Percentiles rank a stretch among this genome's conserved stretches.
phyloP scores from a whole-genome alignment of 2,113 vertebrate species.

The Seriola rivoliana region DNA sequence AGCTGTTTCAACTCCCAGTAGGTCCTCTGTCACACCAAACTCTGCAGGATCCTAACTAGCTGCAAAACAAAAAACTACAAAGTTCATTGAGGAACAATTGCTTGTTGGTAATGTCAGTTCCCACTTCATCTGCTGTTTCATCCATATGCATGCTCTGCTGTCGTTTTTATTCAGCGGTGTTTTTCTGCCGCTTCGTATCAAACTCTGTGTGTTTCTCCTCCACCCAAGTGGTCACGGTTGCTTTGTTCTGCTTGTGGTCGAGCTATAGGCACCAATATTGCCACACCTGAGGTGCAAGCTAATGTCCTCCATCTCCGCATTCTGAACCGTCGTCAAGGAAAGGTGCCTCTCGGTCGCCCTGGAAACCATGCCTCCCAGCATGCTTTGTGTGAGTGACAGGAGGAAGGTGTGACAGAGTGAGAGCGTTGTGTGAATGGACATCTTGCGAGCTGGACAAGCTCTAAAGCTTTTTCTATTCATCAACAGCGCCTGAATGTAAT shows the following conservation, averaged over 20 bases:
- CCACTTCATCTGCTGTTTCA: conserved; percentile 2
- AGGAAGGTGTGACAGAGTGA: conserved; percentile 76
- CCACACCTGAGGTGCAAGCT: conserved; percentile 78
- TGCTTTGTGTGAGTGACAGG: conserved; percentile 80
- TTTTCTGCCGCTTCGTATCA: not conserved
- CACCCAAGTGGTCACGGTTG: not conserved
- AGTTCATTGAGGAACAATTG: conserved; percentile 44
- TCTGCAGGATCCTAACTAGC: conserved; percentile 47
- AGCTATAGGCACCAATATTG: conserved; percentile 56
- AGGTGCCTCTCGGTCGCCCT: conserved; percentile 79
- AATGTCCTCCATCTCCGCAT: conserved; percentile 75
- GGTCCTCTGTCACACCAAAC: conserved; percentile 54
- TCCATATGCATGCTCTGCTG: not conserved
- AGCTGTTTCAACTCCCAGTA: conserved; percentile 66
- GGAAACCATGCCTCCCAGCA: conserved; percentile 82
- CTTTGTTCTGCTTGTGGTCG: conserved; percentile 56
- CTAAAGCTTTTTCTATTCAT: conserved; percentile 32
- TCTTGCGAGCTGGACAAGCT: conserved; percentile 54
- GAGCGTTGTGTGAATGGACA: conserved; percentile 73
- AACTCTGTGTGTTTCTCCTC: not conserved
- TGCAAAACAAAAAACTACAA: conserved; percentile 41
- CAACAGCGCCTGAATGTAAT: not conserved
- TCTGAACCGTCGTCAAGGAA: conserved; percentile 79
- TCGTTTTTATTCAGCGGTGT: not conserved
- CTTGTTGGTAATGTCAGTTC: conserved; percentile 11